These are phyloP conservation scores for Emydura subglobosa DNA, from an alignment of 2,113 vertebrate species.

Conservation along the genomic window DNA sequence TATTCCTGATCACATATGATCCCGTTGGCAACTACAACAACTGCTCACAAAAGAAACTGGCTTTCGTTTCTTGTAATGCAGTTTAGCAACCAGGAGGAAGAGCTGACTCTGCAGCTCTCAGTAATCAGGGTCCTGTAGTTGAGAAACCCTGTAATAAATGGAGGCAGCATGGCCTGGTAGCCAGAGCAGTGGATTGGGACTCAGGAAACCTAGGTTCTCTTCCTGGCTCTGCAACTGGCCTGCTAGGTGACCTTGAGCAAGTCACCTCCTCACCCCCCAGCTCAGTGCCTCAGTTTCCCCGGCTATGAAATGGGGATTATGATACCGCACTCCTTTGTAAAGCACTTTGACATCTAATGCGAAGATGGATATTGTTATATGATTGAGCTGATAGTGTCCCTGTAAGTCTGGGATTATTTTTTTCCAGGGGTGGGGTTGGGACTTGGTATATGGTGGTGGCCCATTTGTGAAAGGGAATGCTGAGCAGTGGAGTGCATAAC, in stretches of 20 bases:
- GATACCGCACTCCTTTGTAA: neutral
- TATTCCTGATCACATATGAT: no score
- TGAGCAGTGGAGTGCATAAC: no score
- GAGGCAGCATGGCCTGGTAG: neutral
- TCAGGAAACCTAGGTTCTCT: neutral
- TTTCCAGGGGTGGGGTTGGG: neutral
- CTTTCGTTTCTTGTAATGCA: neutral
- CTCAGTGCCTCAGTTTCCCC: neutral
- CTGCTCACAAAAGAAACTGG: neutral
- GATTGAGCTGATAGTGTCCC: neutral
- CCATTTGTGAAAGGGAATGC: neutral
- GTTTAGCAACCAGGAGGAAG: neutral
- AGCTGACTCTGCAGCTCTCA: neutral
- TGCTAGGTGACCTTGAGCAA: neutral
- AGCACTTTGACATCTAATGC: no score
- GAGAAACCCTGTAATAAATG: neutral
- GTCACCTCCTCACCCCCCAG: neutral
- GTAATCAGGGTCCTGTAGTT: neutral
- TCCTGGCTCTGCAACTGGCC: neutral
- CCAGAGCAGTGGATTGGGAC: neutral
- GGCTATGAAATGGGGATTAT: neutral
- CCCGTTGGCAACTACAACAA: neutral
- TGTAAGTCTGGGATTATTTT: neutral
- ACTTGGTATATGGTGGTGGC: neutral
- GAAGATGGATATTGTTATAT: neutral